Base-by-base conservation (phyloP, 2,113 vertebrate species). In the Lophochroa leadbeateri region DNA sequence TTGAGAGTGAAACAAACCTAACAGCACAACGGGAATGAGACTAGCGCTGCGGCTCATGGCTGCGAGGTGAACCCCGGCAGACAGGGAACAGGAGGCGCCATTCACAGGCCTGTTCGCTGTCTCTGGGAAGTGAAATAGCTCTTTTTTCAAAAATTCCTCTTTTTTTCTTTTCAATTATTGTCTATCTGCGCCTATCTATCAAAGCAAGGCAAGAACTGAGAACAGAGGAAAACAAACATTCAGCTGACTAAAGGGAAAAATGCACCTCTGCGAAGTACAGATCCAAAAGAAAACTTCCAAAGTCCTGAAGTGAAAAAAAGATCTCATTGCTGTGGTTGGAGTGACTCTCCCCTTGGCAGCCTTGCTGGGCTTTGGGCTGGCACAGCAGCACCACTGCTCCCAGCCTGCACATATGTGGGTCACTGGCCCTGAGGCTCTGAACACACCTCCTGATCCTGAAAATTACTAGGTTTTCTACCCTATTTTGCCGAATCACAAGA, bases 161-260 rank as follows among this genome's bases (percentile, higher is more conserved):
- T 43, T 6, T 39, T 67, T 57, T 17, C 6, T 14, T 78, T 69
- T 20, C 2, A 75, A 87, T 78, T 60, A 78, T 61, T 58, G 52
- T 82, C 78, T 96, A 81, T 61, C 88, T 84, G 33, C 24, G 65
- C 49, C 86, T 78, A 78, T 80, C 77, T 79, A 61, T 84, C 88
- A 92, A 92, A 91, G 72, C 37, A 86, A 64, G 64, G 70, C 50
- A 81, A 79, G 37, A 89, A 52, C 20, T 88, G 69, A 75, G 57
- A 83, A 70, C n/a, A 43, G 72, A 67, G 47, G 21, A 91, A 75
- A 94, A 88, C 35, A 65, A 94, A 95, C 87, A 87, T 92, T 82
- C 81, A 91, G 96, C 64, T 69, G 79, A 96, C 67, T 94, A 87
- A 92, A 92, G 58, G 82, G 67, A 89, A 65, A 77, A 86, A 39